Conservation (phyloP, 2,888 invertebrate genomes). For the Drosophila quasianomalipes region DNA sequence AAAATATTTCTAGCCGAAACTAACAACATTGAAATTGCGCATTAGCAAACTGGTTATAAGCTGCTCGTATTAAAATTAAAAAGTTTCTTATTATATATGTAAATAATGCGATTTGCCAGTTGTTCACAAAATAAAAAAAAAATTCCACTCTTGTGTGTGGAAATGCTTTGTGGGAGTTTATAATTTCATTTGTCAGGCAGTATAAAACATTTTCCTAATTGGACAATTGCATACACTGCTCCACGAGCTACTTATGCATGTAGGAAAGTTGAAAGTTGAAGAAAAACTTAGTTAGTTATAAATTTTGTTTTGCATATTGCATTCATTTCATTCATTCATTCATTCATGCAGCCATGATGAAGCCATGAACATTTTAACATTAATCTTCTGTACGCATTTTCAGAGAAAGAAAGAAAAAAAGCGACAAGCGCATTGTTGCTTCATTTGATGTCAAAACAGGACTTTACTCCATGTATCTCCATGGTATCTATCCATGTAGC, state of each 20-base stretch:
- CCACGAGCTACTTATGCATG: background rate
- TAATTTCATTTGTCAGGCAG: background rate
- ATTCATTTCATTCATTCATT: background rate
- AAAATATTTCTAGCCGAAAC: slow-evolving; percentile 16
- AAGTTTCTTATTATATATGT: background rate
- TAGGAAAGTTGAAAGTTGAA: background rate
- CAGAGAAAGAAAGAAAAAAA: background rate
- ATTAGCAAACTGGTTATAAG: slow-evolving; percentile 25
- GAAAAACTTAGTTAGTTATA: background rate
- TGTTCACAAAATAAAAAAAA: background rate
- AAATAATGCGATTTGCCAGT: background rate
- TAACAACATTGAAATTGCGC: slow-evolving; percentile 30
- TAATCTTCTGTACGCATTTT: background rate
- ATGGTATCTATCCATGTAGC: background rate
- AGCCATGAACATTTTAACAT: background rate
- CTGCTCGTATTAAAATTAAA: background rate
- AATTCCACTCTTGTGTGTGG: background rate
- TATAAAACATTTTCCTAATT: background rate
- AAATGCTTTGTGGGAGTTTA: background rate
- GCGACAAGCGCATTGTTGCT: background rate
- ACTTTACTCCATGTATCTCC: background rate
- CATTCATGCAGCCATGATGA: no score
- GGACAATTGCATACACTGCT: background rate
- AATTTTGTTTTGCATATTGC: background rate
- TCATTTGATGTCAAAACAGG: background rate